Evolutionary conservation across 2,113 vertebrate species (phyloP).

Genomic region (Sclerurus mexicanus): DNA sequence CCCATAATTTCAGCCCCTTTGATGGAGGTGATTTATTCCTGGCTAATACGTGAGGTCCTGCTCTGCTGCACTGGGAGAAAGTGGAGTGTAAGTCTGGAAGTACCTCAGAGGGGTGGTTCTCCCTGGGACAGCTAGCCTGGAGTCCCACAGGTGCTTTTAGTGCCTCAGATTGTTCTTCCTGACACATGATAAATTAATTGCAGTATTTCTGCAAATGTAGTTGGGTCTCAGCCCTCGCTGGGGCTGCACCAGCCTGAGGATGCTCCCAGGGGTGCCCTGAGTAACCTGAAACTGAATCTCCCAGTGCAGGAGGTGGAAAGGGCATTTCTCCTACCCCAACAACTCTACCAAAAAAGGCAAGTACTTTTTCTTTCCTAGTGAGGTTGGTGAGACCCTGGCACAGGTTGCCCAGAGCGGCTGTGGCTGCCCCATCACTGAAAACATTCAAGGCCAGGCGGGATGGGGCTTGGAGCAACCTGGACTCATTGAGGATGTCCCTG

Average conservation of each 20-base stretch:
- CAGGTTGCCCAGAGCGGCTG: accelerated
- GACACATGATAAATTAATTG: neutral
- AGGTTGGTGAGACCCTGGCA: neutral
- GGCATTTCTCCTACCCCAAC: neutral
- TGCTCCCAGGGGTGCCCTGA: neutral
- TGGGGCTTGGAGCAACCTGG: accelerated
- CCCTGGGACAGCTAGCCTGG: neutral
- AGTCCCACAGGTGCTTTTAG: neutral
- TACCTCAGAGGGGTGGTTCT: neutral
- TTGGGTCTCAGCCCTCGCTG: accelerated
- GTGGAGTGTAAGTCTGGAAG: neutral
- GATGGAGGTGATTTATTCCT: neutral
- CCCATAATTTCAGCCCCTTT: neutral
- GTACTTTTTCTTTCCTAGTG: neutral
- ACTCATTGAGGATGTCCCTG: neutral
- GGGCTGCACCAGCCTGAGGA: neutral
- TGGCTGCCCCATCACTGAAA: neutral
- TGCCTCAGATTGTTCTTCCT: neutral
- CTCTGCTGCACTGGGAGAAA: neutral
- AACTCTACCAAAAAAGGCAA: neutral
- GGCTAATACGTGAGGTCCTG: neutral
- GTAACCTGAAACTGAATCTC: neutral
- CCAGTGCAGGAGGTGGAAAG: neutral
- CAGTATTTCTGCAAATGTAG: neutral
- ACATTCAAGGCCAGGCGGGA: neutral